phyloP scores from a whole-genome alignment of 2,113 vertebrate genomes.

The Tupaia tana region DNA sequence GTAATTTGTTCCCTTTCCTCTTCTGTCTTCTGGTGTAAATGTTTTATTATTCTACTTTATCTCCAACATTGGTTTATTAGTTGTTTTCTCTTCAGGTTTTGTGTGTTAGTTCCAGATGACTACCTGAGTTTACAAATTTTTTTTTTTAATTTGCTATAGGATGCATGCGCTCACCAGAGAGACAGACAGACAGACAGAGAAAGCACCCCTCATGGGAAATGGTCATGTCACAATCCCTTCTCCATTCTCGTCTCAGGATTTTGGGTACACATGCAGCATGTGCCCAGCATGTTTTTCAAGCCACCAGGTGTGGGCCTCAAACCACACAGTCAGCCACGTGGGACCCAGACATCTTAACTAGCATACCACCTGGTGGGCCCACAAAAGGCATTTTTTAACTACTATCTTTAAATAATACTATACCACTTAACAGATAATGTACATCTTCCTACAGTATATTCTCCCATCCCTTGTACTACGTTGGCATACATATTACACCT shows the following conservation, averaged over 20 bases:
- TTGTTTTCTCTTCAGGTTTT: not conserved
- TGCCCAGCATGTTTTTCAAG: no score
- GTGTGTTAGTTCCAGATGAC: not conserved
- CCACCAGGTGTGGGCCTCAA: no score
- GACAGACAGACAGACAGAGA: no score
- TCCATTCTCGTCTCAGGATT: no score
- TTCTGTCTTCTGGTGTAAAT: not conserved
- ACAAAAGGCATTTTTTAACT: not conserved
- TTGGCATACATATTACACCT: not conserved
- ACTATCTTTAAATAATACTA: not conserved
- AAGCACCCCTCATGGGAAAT: no score
- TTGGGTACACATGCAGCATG: no score
- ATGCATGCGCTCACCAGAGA: no score
- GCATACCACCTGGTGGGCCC: not conserved
- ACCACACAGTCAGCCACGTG: no score
- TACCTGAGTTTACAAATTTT: not conserved
- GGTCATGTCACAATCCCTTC: no score
- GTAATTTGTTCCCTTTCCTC: constrained; percentile 23
- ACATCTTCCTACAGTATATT: not conserved
- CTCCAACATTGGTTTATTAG: not conserved
- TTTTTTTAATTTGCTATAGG: no score
- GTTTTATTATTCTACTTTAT: constrained; percentile 19
- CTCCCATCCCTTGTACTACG: not conserved
- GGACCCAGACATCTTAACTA: no score
- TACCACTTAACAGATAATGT: not conserved